Evolutionary conservation across 2,797 vertebrate species (phyloP).

Genomic region (Pangasius sanitwongsei): DNA sequence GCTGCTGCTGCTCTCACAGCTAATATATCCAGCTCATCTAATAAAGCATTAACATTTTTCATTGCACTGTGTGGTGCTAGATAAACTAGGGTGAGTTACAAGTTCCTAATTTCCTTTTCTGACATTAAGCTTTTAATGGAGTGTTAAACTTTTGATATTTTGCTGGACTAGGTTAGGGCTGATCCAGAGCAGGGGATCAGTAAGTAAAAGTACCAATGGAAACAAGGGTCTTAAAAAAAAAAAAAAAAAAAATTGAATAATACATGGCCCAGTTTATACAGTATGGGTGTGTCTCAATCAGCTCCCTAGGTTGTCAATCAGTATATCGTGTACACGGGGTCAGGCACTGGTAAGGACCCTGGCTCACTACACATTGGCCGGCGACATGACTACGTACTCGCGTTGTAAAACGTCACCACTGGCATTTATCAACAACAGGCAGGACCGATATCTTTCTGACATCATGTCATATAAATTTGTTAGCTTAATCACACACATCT

Average conservation of each 20-base stretch:
- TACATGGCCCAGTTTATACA: not conserved
- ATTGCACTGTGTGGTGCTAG: not conserved
- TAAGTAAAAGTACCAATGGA: not conserved
- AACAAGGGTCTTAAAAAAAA: not conserved
- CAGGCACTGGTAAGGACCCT: too few relatives aligned
- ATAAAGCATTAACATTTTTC: not conserved
- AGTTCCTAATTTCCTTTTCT: not conserved
- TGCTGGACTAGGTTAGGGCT: not conserved
- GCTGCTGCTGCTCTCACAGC: not conserved
- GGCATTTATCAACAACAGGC: too few relatives aligned
- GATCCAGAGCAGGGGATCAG: not conserved
- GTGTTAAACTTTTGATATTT: not conserved
- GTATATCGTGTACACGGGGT: too few relatives aligned
- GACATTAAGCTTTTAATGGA: not conserved
- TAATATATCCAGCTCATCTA: not conserved
- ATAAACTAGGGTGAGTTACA: not conserved
- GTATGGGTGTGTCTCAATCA: too few relatives aligned
- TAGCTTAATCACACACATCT: too few relatives aligned
- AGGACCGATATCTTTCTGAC: too few relatives aligned
- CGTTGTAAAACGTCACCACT: too few relatives aligned
- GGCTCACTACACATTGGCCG: too few relatives aligned
- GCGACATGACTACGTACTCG: too few relatives aligned
- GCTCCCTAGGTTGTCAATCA: too few relatives aligned
- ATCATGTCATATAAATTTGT: too few relatives aligned
- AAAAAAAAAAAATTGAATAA: not conserved